phyloP scores from a whole-genome alignment of 2,797 vertebrate genomes.

The Taenioides sp. region DNA sequence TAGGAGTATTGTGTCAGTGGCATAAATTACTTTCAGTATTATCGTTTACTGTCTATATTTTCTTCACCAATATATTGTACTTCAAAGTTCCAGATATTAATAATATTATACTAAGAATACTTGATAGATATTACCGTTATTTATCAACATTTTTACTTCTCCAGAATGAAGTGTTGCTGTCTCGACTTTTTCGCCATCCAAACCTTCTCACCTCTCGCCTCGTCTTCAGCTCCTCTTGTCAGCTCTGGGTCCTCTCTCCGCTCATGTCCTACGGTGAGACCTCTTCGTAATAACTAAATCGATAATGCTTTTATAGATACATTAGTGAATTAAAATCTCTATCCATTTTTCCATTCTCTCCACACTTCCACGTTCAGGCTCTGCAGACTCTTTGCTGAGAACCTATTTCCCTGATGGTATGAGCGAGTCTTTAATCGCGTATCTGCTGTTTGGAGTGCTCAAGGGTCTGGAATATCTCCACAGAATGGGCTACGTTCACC shows the following conservation, averaged over 20 bases:
- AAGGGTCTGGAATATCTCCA: slow-evolving; percentile 93
- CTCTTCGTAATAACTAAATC: background rate
- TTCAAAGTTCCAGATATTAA: no score
- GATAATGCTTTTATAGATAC: background rate
- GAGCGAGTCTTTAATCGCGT: slow-evolving; percentile 93
- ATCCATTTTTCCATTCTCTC: background rate
- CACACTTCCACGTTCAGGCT: slow-evolving; percentile 74
- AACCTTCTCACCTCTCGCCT: slow-evolving; percentile 91
- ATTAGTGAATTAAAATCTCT: background rate
- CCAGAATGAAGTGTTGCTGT: slow-evolving; percentile 90
- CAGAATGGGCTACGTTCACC: slow-evolving; percentile 94
- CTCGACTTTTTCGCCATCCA: slow-evolving; percentile 87
- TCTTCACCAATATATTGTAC: no score
- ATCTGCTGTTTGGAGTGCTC: slow-evolving; percentile 89
- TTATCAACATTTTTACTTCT: background rate
- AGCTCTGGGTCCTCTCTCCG: slow-evolving; percentile 94
- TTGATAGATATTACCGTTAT: background rate
- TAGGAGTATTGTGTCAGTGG: no score
- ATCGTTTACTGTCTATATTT: no score
- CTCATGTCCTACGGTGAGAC: slow-evolving; percentile 94
- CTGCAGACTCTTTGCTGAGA: slow-evolving; percentile 88
- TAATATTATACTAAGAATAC: background rate
- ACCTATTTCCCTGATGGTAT: slow-evolving; percentile 95
- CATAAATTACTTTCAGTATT: no score
- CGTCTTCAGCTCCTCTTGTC: slow-evolving; percentile 90